Evolutionary conservation across 2,797 vertebrate species (phyloP), one percentile per base, ranked within the genome.

Genomic region (Coregonus sp.): DNA sequence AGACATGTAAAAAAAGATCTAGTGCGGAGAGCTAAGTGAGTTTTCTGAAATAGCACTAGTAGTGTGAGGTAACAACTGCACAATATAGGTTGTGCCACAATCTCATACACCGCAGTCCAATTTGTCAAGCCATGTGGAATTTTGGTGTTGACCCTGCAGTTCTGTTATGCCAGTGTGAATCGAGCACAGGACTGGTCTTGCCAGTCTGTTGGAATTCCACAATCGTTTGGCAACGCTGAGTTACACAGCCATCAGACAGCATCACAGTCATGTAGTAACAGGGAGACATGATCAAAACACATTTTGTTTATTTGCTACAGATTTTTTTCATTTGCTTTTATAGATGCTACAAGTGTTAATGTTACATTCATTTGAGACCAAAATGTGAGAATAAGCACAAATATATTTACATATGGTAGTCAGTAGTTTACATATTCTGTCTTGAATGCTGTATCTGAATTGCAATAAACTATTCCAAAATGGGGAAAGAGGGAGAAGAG

Each of bases 151-250:
- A 80, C 81, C 73, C 77, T 77, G 78, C 76, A 68, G 75, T 82
- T 81, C 73, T 81, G 80, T 74, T 72, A 81, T 75, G 47, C 56
- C 56, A 50, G 75, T 78, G 80, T 82, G 81, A 82, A 80, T 84
- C 74, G 78, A 72, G 82, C 77, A 73, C 73, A 71, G 63, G 80
- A 72, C 72, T 66, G 40, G 2, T 63, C 52, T 71, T n/a, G 69
- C 61, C 70, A 11, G 68, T 61, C 74, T 63, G 68, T 56, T 54
- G 75, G 74, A 79, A 83, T 84, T 76, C 51, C 68, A 73, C 70
- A 59, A 77, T 74, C 66, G 70, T 65, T 37, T 47, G 76, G 78
- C 70, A 29, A 65, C 6, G 51, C 79, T 75, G 77, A 77, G 59
- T 70, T 12, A 76, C 31, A 81, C 33, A 47, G 59, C 70, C 75